phyloP scores from a whole-genome alignment of 2,113 vertebrate species.

The Tiliqua scincoides region DNA sequence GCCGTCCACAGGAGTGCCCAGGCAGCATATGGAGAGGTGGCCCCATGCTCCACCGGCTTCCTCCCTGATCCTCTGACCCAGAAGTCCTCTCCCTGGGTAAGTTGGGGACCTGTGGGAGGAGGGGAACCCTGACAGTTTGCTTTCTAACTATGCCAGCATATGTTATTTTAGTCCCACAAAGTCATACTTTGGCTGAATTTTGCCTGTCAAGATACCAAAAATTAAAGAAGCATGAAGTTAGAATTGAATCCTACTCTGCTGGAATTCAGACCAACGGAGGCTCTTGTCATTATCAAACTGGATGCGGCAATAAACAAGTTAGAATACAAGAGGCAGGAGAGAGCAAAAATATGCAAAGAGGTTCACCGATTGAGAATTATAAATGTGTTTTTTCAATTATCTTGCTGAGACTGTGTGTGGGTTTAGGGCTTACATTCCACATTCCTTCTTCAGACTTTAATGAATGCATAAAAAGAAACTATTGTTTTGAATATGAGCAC shows the following conservation, averaged over 20 bases:
- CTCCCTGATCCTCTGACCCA: too few species aligned
- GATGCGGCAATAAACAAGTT: neutral
- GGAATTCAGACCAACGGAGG: neutral
- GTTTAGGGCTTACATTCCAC: slow-evolving; percentile 45
- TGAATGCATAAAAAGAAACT: slow-evolving; percentile 49
- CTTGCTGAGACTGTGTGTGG: slow-evolving; percentile 43
- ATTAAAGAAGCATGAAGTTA: neutral
- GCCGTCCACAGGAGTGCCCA: too few species aligned
- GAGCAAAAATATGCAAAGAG: slow-evolving; percentile 34
- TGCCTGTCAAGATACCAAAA: neutral
- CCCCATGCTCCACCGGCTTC: too few species aligned
- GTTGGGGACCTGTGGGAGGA: too few species aligned
- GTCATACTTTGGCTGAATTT: neutral
- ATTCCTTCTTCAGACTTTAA: slow-evolving; percentile 43
- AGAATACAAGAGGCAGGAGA: neutral
- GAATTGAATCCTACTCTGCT: neutral
- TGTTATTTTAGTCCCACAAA: neutral
- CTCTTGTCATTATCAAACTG: neutral
- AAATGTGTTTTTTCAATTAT: slow-evolving; percentile 62
- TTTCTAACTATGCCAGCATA: too few species aligned
- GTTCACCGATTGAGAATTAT: slow-evolving; percentile 30
- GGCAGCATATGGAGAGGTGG: too few species aligned
- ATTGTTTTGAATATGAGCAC: slow-evolving; percentile 54
- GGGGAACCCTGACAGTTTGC: too few species aligned
- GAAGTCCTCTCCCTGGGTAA: too few species aligned